Evolutionary conservation across 2,113 vertebrate species (phyloP), one percentile per base, ranked within the genome.

Genomic region (Pomatorhinus ruficollis): DNA sequence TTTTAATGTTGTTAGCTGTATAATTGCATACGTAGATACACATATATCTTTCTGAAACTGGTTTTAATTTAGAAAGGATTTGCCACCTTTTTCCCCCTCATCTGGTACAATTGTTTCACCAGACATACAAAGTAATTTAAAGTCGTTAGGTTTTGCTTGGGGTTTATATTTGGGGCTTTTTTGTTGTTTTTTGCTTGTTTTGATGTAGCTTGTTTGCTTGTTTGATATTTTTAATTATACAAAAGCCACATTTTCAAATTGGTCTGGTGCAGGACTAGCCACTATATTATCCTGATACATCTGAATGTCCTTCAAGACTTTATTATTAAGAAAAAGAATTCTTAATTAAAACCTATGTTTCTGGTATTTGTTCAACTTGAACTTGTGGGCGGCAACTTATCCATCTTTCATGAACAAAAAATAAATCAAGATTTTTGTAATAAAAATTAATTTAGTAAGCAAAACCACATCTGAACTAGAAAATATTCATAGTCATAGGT

Each of bases 141-240:
- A 76, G 6, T 35, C 49, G 3, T 24, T 25, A 27, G 17, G 3
- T 25, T 77, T 77, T 72, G 0, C 37, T 66, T 40, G 13, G 18
- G 7, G 5, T n/a, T 71, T 54, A 9, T 47, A 24, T 28, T n/a
- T 61, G 19, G 8, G 19, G 2, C 0, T 7, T 30, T 69, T 61
- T 27, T 18, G 5, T 4, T 24, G 6, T 10, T 61, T 14, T 33
- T 63, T 84, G 2, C 18, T 31, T 54, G 7, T 39, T 74, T 54
- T 23, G 2, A 23, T 39, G 5, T 45, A 45, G 13, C 6, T 42
- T 39, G 24, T 44, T 54, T 63, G 13, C 17, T 66, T 69, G 16
- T 53, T 53, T 56, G 13, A 37, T 37, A 6, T 69, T 69, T 77
- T 82, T 39, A n/a, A 16, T 25, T 37, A 47, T 10, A 33, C 1